Evolutionary conservation across 2,797 vertebrate genomes (phyloP), one percentile per base, ranked within the genome.

Genomic region (Manis javanica): DNA sequence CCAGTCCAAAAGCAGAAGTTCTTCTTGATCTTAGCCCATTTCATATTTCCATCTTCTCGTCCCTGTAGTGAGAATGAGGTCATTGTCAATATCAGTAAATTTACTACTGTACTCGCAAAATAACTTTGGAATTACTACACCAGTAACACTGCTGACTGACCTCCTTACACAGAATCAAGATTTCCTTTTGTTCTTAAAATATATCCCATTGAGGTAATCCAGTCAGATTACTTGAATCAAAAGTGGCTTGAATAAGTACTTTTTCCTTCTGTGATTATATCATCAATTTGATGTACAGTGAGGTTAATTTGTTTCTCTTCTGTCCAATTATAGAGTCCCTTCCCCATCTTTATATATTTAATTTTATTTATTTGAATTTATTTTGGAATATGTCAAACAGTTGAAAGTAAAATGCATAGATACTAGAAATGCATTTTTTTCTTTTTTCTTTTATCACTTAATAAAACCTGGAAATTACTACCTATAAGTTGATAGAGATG

Each of bases 101-200:
- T 72, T 93, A 29, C 34, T 86, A 13, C 13, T 42, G 21, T 29
- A 59, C 4, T 14, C 31, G 49, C 29, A 87, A 61, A 87, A 85
- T 3, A 39, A 12, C 51, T 21, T 24, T 83, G 31, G 8, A 68
- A 68, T 89, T 51, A 49, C 8, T 18, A 57, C 1, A 46, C n/a
- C 18, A 39, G 23, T 39, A 26, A 24, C 19, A 51, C 21, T 68
- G 51, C 15, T 42, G 74, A 23, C 19, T 46, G 21, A n/a, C 4
- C 39, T 39, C 24, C 19, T 39, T 57, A 37, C 26, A 13, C 69
- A 57, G 94, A 92, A 75, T 55, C 46, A 86, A 86, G 11, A 19
- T 93, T 74, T 75, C 64, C 87, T 91, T 96, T 87, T 88, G 23
- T 49, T 85, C 51, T 71, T 81, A 77, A 29, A 81, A 7, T 66